Base-by-base conservation (phyloP, 2,888 invertebrate species). In the Ennomos quercinarius region DNA sequence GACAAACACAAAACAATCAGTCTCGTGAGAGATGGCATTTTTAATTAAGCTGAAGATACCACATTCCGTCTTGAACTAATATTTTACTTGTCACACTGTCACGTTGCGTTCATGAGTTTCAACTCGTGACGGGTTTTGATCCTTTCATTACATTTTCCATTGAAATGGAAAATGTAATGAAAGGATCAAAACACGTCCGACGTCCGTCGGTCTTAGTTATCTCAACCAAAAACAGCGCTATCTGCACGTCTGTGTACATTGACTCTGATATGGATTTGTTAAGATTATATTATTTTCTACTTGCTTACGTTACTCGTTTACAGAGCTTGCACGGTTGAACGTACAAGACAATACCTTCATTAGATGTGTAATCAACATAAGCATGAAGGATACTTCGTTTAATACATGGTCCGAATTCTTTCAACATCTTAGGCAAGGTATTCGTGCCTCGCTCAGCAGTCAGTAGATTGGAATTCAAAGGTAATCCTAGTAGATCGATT, bases 211-310 rank as follows among this genome's bases (percentile, higher is more conserved):
- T 9, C 40, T 27, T 9, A 9, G 49, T 51, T 61, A 63, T 61
- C 63, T 42, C 46, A 45, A 54, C 55, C 9, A 41, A 47, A 52
- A 57, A 36, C 42, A 53, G 51, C 17, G 41, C 59, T 66, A 63
- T 63, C 58, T 50, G 35, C 9, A 10, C 39, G 35, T 43, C 12
- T 44, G 36, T 56, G 11, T 51, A 57, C 41, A 35, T 40, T 38
- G 10, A 41, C 41, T 8, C 10, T 12, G 17, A 38, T 43, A 36
- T 6, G 37, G 51, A 51, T 47, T 47, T 46, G 35, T 11, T 43
- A 47, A 52, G 43, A 47, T 47, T 39, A 57, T 34, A 52, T 0
- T 13, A 1, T 8, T 44, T 35, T 27, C 37, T 35, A 43, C 36
- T 9, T n/a, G 38, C 9, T 38, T 12, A 12, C 12, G 35, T n/a